Evolutionary conservation across 2,797 vertebrate species (phyloP).

Genomic region (Chiroxiphia lanceolata): DNA sequence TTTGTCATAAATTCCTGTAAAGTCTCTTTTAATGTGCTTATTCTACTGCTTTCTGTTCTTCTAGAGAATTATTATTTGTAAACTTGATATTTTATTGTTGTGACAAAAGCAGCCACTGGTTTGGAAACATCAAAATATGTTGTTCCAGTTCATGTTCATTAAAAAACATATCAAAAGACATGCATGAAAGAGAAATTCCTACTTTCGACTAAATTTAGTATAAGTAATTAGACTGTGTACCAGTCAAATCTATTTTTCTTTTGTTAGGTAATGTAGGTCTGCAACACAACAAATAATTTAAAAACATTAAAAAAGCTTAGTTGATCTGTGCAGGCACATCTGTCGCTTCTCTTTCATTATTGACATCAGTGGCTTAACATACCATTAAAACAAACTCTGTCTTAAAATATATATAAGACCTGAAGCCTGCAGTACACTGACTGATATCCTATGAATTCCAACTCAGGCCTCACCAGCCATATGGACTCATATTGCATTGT

Average conservation of each 20-base stretch:
- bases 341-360: constrained; percentile 47
- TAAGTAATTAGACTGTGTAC: neutral
- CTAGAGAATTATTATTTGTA: neutral
- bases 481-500: neutral
- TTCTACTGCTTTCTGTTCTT: neutral
- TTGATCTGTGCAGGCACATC: constrained; percentile 21
- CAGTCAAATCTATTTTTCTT: constrained; percentile 29
- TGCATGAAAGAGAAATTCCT: neutral
- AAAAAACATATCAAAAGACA: neutral
- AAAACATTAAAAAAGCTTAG: constrained; percentile 29
- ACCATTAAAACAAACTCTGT: constrained; percentile 13
- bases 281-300: constrained; percentile 50
- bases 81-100: neutral
- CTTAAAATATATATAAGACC: constrained; percentile 49
- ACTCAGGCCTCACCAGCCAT: neutral
- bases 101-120: neutral
- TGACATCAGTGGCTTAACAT: constrained; percentile 36
- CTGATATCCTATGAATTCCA: constrained; percentile 17
- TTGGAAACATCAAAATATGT: neutral
- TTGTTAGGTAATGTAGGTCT: constrained; percentile 11
- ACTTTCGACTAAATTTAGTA: neutral
- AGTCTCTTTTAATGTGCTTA: neutral
- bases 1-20: neutral
- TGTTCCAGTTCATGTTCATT: neutral
- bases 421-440: neutral